phyloP scores from a whole-genome alignment of 2,113 vertebrate genomes.

The Lipotes vexillifer region DNA sequence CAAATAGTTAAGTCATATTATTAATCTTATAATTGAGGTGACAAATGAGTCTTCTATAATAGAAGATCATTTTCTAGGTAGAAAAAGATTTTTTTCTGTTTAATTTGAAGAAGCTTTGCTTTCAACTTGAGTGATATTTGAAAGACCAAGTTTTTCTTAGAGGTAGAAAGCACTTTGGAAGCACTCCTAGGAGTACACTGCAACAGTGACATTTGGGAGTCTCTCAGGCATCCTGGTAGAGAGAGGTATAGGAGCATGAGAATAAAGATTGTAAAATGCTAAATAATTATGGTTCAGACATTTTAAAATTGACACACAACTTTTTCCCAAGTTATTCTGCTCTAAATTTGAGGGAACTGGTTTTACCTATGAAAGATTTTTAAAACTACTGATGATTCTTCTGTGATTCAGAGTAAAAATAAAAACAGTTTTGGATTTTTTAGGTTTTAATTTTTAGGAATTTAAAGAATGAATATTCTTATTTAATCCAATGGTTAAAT shows the following conservation, averaged over 20 bases:
- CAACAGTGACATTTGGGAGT: background rate
- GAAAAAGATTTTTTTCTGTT: background rate
- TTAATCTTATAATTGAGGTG: background rate
- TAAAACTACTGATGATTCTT: background rate
- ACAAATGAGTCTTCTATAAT: background rate
- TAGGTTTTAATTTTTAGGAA: background rate
- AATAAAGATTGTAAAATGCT: background rate
- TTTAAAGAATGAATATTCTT: slow-evolving; percentile 10
- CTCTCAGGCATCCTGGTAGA: background rate
- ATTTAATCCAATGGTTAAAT: background rate
- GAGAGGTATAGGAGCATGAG: background rate
- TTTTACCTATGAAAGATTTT: background rate
- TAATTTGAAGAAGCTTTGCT: background rate
- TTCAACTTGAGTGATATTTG: background rate
- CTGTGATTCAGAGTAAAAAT: background rate
- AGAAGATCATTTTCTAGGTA: background rate
- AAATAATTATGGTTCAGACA: background rate
- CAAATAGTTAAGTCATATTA: background rate
- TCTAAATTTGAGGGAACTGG: background rate
- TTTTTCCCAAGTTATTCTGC: background rate
- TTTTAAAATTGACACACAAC: background rate
- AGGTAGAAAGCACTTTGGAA: background rate
- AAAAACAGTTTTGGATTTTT: background rate
- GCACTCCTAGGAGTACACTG: background rate
- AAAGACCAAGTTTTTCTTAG: background rate